Evolutionary conservation across 2,888 invertebrate species (phyloP), one percentile per base, ranked within the genome.

Genomic region (Ceriagrion tenellum): DNA sequence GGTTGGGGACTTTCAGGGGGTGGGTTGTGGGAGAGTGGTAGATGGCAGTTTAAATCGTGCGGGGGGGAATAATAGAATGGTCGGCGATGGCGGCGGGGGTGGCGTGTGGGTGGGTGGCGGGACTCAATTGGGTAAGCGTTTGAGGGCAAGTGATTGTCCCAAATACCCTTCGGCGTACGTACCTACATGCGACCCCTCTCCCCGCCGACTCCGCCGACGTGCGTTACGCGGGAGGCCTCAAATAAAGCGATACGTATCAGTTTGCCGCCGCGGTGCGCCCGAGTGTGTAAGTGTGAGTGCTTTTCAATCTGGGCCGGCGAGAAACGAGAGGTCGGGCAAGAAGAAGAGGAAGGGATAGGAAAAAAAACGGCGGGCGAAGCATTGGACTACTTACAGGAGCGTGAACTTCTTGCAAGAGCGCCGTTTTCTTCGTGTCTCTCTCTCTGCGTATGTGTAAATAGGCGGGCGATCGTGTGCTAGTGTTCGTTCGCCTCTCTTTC

Each of bases 201-300:
- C 56, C 56, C 56, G 12, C 20, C 23, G 16, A 8, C 12, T 26
- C n/a, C 69, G n/a, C n/a, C n/a, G 4, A n/a, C 69, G 26, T n/a
- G 81, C 81, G 81, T 30, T 81, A 18, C 81, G 81, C 81, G 81
- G 81, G 81, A 81, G 81, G 81, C 81, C 81, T 81, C 81, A 81
- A 81, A 81, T 81, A 81, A 81, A 81, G 81, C 81, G 81, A 81
- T 81, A 35, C 13, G 81, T 35, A 81, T 81, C 81, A 81, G 35
- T 35, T 12, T 26, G 23, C 69, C 26, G 69, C 26, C 69, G 69
- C n/a, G 10, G 59, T 59, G n/a, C 59, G 59, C 20, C n/a, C 59
- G 59, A 10, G 18, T 47, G 18, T 16, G 6, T 16, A 12, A 59
- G 47, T 47, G 47, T 47, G 47, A n/a, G 69, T 35, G 81, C 81